Evolutionary conservation across 2,888 invertebrate species (phyloP).

Genomic region (Drosophila nigricruria): DNA sequence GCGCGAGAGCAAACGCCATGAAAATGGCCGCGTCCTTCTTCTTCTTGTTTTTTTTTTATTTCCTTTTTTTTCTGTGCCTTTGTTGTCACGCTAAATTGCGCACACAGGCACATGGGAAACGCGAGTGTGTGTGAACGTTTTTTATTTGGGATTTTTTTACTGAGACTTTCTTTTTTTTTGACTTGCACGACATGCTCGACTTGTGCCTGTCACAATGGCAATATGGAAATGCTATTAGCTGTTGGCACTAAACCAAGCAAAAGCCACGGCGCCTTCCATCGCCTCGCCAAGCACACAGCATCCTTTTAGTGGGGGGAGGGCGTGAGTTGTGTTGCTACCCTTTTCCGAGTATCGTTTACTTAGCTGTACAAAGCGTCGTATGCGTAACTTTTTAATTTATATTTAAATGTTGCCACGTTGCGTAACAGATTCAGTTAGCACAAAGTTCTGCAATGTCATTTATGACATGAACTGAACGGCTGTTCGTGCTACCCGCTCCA

Average conservation of each 20-base stretch:
- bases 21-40: slow-evolving; percentile 12
- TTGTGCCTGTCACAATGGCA: slow-evolving; percentile 60
- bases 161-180: slow-evolving; percentile 23
- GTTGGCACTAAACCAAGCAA: slow-evolving; percentile 4
- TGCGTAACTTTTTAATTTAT: slow-evolving; percentile 77
- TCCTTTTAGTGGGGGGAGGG: not conserved
- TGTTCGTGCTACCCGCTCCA: not conserved
- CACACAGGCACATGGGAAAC: slow-evolving; percentile 1
- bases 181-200: slow-evolving; percentile 38
- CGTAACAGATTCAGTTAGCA: slow-evolving; percentile 43
- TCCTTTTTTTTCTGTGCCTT: slow-evolving; percentile 33
- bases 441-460: slow-evolving; percentile 42
- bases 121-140: slow-evolving; percentile 4
- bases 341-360: slow-evolving; percentile 18
- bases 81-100: slow-evolving; percentile 67
- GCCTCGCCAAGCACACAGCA: not conserved
- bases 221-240: slow-evolving; percentile 66
- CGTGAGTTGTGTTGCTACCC: not conserved
- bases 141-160: slow-evolving; percentile 13
- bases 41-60: not conserved
- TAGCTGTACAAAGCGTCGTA: slow-evolving; percentile 53
- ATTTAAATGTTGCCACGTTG: slow-evolving; percentile 67
- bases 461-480: slow-evolving; percentile 23
- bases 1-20: slow-evolving; percentile 3
- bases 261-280: not conserved